These are phyloP conservation scores for Malaclemys terrapin DNA, from an alignment of 2,113 vertebrate species.

Conservation along the genomic window DNA sequence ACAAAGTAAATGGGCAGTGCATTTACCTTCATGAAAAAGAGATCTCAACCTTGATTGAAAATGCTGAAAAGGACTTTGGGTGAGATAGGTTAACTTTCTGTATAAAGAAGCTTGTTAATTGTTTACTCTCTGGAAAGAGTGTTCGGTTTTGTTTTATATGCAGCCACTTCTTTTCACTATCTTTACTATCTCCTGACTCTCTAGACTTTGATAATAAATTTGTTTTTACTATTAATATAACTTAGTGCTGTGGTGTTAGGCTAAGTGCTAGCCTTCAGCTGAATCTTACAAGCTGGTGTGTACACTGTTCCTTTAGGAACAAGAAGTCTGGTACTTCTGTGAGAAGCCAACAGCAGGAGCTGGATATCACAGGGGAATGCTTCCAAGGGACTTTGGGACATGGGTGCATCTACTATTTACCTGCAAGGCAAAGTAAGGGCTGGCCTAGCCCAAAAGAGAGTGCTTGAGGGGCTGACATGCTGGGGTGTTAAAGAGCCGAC, in stretches of 20 bases:
- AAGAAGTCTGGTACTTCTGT: not conserved
- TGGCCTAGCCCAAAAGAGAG: not conserved
- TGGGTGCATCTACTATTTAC: not conserved
- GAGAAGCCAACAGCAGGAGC: not conserved
- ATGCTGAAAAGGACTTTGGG: no score
- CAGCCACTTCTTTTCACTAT: no score
- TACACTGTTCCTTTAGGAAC: not conserved
- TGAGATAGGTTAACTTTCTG: no score
- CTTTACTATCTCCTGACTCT: no score
- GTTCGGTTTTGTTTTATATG: no score
- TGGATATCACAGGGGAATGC: not conserved
- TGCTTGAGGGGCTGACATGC: not conserved
- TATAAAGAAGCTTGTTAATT: no score
- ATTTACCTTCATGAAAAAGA: no score
- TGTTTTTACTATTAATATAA: not conserved
- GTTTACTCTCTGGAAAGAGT: no score
- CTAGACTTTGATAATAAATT: not conserved
- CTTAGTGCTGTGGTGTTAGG: not conserved
- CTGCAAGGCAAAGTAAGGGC: not conserved
- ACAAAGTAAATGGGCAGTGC: no score
- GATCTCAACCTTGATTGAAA: no score
- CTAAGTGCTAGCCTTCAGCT: not conserved
- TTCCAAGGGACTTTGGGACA: not conserved
- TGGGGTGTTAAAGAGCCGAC: not conserved
- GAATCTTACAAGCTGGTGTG: not conserved